Conservation (phyloP, 1,140 invertebrate species). For the Drosophila trapezifrons region DNA sequence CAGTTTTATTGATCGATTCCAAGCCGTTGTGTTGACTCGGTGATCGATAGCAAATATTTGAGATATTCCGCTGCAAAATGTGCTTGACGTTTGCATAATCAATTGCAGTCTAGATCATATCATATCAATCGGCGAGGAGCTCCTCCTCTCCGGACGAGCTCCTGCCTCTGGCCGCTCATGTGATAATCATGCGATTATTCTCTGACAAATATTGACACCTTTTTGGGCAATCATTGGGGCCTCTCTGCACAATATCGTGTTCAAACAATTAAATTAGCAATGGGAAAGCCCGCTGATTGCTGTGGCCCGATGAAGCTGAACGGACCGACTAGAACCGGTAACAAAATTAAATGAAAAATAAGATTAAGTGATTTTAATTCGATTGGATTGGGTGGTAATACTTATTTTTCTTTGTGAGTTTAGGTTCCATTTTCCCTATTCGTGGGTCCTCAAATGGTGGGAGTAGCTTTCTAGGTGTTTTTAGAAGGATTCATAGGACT, state of each 20-base stretch:
- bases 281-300: conserved; percentile 22
- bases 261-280: conserved; percentile 37
- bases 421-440: neutral
- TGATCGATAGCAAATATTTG: conserved; percentile 44
- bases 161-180: conserved; percentile 25
- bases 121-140: conserved; percentile 8
- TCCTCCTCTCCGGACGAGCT: conserved; percentile 16
- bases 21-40: conserved; percentile 16
- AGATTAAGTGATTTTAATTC: conserved; percentile 22
- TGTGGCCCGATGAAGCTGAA: conserved; percentile 8
- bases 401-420: neutral
- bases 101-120: conserved; percentile 23
- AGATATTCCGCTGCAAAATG: conserved; percentile 1
- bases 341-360: conserved; percentile 6
- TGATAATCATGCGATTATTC: conserved; percentile 53
- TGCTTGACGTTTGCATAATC: conserved; percentile 26
- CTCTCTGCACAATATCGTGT: conserved; percentile 54
- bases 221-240: conserved; percentile 26
- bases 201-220: conserved; percentile 57
- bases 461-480: no score
- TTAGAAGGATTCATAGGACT: no score
- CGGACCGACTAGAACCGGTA: conserved; percentile 40
- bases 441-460: no score
- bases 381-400: conserved; percentile 5
- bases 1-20: conserved; percentile 28